Evolutionary conservation across 2,113 vertebrate genomes (phyloP).

Genomic region (Phocoena phocoena): DNA sequence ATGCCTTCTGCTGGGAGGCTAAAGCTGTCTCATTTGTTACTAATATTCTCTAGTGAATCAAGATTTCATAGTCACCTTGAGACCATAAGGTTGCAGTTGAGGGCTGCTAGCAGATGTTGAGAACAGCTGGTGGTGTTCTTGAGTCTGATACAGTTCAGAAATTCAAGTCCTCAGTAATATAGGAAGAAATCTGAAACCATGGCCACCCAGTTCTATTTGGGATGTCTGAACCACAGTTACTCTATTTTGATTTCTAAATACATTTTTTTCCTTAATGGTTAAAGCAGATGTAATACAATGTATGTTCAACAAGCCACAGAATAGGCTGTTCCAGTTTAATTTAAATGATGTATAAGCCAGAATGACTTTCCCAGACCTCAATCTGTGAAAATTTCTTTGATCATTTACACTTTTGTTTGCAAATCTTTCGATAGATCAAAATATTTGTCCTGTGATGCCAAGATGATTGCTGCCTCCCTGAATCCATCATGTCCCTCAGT

Average conservation of each 20-base stretch:
- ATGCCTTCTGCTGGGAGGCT: neutral
- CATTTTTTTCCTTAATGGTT: neutral
- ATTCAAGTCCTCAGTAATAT: neutral
- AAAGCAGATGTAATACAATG: neutral
- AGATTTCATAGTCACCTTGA: neutral
- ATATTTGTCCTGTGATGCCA: neutral
- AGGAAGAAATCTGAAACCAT: neutral
- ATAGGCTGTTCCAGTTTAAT: neutral
- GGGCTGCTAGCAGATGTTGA: neutral
- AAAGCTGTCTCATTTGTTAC: neutral
- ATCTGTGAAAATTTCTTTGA: neutral
- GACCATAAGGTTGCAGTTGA: neutral
- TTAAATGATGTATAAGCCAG: neutral
- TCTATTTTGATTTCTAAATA: neutral
- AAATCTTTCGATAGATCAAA: neutral
- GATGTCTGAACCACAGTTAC: neutral
- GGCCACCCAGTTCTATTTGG: neutral
- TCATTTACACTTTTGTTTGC: neutral
- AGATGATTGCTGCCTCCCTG: neutral
- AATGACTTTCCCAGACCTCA: neutral
- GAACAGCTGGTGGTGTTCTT: neutral
- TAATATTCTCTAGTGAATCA: neutral
- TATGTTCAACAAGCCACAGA: neutral
- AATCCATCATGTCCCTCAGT: neutral
- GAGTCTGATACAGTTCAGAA: neutral